Percentiles rank a stretch among this genome's conserved stretches.
phyloP scores from a whole-genome alignment of 1,140 invertebrate species.

The Caenorhabditis inopinata region DNA sequence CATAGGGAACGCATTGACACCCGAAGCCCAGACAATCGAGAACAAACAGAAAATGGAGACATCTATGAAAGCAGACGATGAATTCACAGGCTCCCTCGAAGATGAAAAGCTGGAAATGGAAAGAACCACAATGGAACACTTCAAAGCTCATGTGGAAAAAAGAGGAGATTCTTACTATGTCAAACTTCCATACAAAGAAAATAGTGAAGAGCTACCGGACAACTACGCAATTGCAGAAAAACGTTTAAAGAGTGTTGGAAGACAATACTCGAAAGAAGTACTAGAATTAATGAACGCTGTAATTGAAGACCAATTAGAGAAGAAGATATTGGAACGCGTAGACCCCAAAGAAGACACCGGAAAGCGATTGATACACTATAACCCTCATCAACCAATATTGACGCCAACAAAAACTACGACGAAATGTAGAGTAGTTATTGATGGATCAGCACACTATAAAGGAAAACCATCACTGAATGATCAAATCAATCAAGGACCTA shows the following conservation, averaged over 20 bases:
- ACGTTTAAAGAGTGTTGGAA: background rate
- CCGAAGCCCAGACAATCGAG: too few species aligned
- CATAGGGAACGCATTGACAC: too few species aligned
- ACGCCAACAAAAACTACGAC: slow-evolving; percentile 51
- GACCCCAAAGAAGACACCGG: background rate
- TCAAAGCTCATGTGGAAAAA: too few species aligned
- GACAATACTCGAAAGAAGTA: background rate
- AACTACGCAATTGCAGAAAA: slow-evolving; percentile 30
- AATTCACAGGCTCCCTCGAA: too few species aligned
- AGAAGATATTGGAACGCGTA: slow-evolving; percentile 37
- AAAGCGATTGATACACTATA: slow-evolving; percentile 47
- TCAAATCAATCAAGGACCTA: slow-evolving; percentile 47
- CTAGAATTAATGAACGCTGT: slow-evolving; percentile 26
- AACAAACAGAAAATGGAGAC: too few species aligned
- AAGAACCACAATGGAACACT: too few species aligned
- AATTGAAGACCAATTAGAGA: slow-evolving; percentile 35
- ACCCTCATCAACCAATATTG: slow-evolving; percentile 68
- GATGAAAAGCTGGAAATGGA: too few species aligned
- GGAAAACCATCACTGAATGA: slow-evolving; percentile 67
- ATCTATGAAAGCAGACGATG: too few species aligned
- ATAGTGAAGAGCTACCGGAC: background rate
- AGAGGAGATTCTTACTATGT: too few species aligned
- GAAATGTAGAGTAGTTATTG: slow-evolving; percentile 65
- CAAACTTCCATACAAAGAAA: background rate
- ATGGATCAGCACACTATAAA: slow-evolving; percentile 63